Percentiles rank a stretch among this genome's conserved stretches.
These are phyloP conservation scores for Zaprionus kolodkinae DNA, from an alignment of 1,140 invertebrate species.

Conservation along the genomic window DNA sequence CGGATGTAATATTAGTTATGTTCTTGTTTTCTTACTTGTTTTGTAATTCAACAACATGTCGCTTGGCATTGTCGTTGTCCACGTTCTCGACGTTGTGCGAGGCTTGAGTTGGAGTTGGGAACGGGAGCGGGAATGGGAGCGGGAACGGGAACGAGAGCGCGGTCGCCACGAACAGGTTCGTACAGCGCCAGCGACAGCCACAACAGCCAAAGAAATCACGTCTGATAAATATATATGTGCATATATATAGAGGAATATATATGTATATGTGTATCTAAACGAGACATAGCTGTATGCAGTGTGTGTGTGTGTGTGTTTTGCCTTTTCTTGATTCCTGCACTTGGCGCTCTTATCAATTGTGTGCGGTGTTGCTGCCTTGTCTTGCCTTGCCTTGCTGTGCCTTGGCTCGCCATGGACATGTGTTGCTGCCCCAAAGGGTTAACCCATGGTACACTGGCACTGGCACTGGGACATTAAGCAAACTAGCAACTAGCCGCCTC, in stretches of 20 bases:
- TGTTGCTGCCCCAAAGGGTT: conserved; percentile 46
- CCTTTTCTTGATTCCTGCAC: conserved; percentile 57
- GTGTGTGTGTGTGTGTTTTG: conserved; percentile 22
- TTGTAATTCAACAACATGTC: conserved; percentile 79
- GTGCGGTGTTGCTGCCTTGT: conserved; percentile 29
- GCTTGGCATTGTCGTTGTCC: conserved; percentile 60
- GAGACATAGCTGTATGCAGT: conserved; percentile 2
- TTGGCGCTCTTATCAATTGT: conserved; percentile 74
- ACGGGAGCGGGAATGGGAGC: conserved; percentile 38
- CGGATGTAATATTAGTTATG: conserved; percentile 23
- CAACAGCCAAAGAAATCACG: conserved; percentile 71
- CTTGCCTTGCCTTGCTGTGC: conserved; percentile 34
- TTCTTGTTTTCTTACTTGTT: conserved; percentile 55
- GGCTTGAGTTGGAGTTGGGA: conserved; percentile 20
- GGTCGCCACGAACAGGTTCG: conserved; percentile 65
- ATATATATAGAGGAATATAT: conserved; percentile 10
- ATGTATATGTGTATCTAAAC: conserved; percentile 9
- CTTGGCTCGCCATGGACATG: conserved; percentile 44
- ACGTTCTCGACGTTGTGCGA: conserved; percentile 40
- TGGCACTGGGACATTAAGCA: no score
- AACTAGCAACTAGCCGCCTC: conserved; percentile 40
- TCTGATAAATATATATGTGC: conserved; percentile 66
- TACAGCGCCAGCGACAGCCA: conserved; percentile 41
- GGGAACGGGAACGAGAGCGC: not conserved
- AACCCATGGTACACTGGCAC: conserved; percentile 21